phyloP scores from a whole-genome alignment of 2,888 invertebrate genomes.

The Digitonthophagus gazella region DNA sequence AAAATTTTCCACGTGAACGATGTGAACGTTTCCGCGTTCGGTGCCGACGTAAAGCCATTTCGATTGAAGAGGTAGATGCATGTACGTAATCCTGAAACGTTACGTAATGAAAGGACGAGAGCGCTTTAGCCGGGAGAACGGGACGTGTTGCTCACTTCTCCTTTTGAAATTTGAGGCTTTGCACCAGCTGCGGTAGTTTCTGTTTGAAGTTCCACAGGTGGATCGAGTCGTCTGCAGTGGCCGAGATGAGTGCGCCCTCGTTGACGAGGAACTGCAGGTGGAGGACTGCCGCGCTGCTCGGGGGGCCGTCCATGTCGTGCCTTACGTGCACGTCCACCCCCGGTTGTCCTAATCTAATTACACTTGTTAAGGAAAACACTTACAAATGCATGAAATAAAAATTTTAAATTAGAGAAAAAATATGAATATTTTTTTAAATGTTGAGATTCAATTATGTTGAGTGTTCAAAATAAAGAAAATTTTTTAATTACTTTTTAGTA shows the following conservation, averaged over 20 bases:
- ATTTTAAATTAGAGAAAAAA: not conserved
- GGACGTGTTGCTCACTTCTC: conserved; percentile 69
- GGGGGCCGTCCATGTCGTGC: conserved; percentile 66
- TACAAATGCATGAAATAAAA: not conserved
- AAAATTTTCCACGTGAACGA: conserved; percentile 95
- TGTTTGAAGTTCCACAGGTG: conserved; percentile 98
- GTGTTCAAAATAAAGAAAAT: not conserved
- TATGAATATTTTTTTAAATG: not conserved
- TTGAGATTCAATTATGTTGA: not conserved
- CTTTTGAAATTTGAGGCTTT: conserved; percentile 95
- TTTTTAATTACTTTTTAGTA: too few species aligned
- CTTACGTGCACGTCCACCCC: conserved; percentile 94
- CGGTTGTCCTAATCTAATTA: conserved; percentile 85
- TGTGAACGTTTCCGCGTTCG: conserved; percentile 96
- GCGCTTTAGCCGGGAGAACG: too few species aligned
- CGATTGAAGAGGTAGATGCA: conserved; percentile 93
- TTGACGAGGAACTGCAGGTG: conserved; percentile 94
- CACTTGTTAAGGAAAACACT: conserved; percentile 45
- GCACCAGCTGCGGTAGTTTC: conserved; percentile 89
- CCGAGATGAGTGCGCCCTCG: conserved; percentile 94
- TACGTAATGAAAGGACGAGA: too few species aligned
- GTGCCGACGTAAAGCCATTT: conserved; percentile 99
- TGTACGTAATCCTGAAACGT: conserved; percentile 83
- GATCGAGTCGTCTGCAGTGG: conserved; percentile 92
- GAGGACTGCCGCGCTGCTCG: conserved; percentile 70